Conservation (phyloP, 2,888 invertebrate genomes). For the Colletes collaris region DNA sequence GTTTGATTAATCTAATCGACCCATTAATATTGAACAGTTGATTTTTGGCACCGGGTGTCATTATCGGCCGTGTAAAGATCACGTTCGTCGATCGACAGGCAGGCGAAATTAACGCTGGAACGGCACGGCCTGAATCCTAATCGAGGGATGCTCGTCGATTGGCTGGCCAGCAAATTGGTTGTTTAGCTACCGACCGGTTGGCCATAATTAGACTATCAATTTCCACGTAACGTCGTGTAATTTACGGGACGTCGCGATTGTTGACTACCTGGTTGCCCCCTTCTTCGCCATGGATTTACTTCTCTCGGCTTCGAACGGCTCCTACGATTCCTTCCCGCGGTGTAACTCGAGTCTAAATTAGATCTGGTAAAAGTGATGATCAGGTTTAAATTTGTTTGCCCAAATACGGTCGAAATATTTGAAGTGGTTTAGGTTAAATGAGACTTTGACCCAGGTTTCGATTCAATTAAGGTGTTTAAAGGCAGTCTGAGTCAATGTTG, state of each 20-base stretch:
- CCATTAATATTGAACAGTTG: conserved; percentile 78
- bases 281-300: conserved; percentile 8
- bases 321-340: no score
- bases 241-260: conserved; percentile 46
- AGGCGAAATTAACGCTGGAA: conserved; percentile 70
- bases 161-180: conserved; percentile 65
- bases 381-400: no score
- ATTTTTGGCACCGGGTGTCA: conserved; percentile 74
- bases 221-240: conserved; percentile 69
- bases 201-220: conserved; percentile 70
- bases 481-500: no score
- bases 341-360: no score
- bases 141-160: conserved; percentile 57
- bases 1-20: conserved; percentile 73
- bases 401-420: no score
- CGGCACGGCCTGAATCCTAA: conserved; percentile 71
- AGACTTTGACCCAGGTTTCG: no score
- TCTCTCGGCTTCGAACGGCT: neutral
- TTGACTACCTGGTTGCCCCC: neutral
- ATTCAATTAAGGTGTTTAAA: no score
- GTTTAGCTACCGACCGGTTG: conserved; percentile 63
- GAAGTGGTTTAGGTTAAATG: no score
- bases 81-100: conserved; percentile 32
- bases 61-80: conserved; percentile 72
- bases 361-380: no score